Evolutionary conservation across 2,888 invertebrate genomes (phyloP), one percentile per base, ranked within the genome.

Genomic region (Nasonia oneida): DNA sequence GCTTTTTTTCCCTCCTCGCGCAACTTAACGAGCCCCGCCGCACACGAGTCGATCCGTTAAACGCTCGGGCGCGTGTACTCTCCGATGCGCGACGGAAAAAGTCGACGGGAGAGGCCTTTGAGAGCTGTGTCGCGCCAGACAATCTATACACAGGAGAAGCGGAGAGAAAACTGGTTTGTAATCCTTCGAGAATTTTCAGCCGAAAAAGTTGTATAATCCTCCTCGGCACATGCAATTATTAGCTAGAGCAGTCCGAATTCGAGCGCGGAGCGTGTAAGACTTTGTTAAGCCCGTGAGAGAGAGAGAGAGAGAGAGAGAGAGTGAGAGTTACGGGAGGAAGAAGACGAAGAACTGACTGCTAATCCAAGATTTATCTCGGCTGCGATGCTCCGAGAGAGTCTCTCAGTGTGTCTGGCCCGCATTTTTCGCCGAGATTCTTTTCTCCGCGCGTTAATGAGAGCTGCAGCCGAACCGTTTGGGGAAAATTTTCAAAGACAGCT

Each of bases 331-430:
- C 79, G 85, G 67, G 57, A 15, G 18, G 70, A 61, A 61, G 75
- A 53, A 47, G 47, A 15, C 50, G 53, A 33, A 23, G 75, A 75
- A 53, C 88, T 89, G 87, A 88, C 89, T 89, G 91, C 91, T 93
- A 93, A 93, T 92, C 92, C 92, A 91, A 92, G 92, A 93, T 92
- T 93, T 93, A 92, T 93, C 91, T 91, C 90, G 89, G 88, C 88
- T 91, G 29, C 29, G 79, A 81, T 79, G 47, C 81, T 47, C 67
- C 23, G 80, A 42, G 61, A 75, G 37, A 75, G 37, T 47, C 67
- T 42, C 73, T 6, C 47, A 6, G 70, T 64, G 71, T 42, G 70
- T 80, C 78, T 83, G 80, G 50, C 84, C 84, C 84, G 87, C 84
- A 87, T 84, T 87, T 82, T 86, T 80, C 42, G 3, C 12, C 8